Conservation (phyloP, 2,888 invertebrate genomes). For the Cryptocheilus praepositus region DNA sequence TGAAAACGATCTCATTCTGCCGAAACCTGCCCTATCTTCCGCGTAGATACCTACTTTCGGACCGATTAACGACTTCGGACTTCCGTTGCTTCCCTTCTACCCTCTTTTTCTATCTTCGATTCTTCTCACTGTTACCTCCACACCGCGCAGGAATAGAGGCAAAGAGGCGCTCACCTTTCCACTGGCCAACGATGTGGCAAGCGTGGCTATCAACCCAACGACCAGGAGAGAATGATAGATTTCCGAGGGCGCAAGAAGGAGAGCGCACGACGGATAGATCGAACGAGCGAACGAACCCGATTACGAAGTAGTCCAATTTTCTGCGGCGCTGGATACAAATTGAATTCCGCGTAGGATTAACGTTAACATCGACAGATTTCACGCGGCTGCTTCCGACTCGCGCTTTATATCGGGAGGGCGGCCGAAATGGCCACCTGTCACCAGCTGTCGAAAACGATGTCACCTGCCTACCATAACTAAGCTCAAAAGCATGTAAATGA, state of each 20-base stretch:
- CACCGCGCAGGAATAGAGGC: constrained; percentile 7
- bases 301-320: constrained; percentile 58
- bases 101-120: constrained; percentile 13
- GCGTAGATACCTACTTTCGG: constrained; percentile 50
- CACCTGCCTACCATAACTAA: background rate
- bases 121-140: background rate
- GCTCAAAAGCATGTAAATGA: constrained; percentile 5
- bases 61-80: constrained; percentile 50
- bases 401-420: constrained; percentile 20
- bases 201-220: constrained; percentile 9
- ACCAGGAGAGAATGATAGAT: constrained; percentile 41
- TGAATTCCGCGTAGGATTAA: constrained; percentile 52
- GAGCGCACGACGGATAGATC: constrained; percentile 36
- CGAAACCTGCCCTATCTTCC: constrained; percentile 43
- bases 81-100: background rate
- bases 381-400: constrained; percentile 31
- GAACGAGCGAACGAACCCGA: constrained; percentile 47
- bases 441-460: constrained; percentile 1
- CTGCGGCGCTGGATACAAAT: constrained; percentile 50
- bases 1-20: constrained; percentile 49
- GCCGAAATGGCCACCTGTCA: background rate
- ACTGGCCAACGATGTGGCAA: background rate
- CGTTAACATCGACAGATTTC: constrained; percentile 57
- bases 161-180: background rate
- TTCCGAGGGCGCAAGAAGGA: constrained; percentile 22